Evolutionary conservation across 2,888 invertebrate genomes (phyloP).

Genomic region (Dicranocentrus wangi): DNA sequence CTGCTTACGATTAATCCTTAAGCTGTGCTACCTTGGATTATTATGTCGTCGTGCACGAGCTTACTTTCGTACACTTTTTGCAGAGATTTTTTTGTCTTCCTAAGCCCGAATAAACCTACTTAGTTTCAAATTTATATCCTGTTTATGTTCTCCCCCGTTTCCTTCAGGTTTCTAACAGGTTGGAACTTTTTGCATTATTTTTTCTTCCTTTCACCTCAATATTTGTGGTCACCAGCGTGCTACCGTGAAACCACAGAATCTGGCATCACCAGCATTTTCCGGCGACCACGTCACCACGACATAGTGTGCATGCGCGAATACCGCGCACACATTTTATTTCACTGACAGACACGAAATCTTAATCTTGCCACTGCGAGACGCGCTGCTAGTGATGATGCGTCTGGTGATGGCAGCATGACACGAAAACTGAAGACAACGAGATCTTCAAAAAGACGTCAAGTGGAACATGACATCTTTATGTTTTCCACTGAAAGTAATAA

Average conservation of each 20-base stretch:
- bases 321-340: slow-evolving; percentile 46
- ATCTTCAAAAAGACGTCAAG: slow-evolving; percentile 43
- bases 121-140: no score
- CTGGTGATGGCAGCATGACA: slow-evolving; percentile 36
- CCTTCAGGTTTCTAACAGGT: not conserved
- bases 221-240: slow-evolving; percentile 41
- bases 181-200: not conserved
- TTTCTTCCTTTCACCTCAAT: slow-evolving; percentile 45
- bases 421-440: slow-evolving; percentile 39
- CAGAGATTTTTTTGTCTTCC: no score
- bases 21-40: no score
- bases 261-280: slow-evolving; percentile 18
- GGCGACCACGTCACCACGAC: slow-evolving; percentile 26
- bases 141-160: not conserved
- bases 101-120: no score
- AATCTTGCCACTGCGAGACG: slow-evolving; percentile 13
- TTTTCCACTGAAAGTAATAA: slow-evolving; percentile 22
- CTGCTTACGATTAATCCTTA: no score
- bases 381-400: slow-evolving; percentile 4
- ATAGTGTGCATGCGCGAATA: slow-evolving; percentile 42
- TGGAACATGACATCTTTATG: slow-evolving; percentile 64
- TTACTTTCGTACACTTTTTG: no score
- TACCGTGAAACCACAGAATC: slow-evolving; percentile 44
- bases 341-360: slow-evolving; percentile 26
- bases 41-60: no score